These are phyloP conservation scores for Hipparchia sbordonii DNA, from an alignment of 2,888 invertebrate species.

Conservation along the genomic window DNA sequence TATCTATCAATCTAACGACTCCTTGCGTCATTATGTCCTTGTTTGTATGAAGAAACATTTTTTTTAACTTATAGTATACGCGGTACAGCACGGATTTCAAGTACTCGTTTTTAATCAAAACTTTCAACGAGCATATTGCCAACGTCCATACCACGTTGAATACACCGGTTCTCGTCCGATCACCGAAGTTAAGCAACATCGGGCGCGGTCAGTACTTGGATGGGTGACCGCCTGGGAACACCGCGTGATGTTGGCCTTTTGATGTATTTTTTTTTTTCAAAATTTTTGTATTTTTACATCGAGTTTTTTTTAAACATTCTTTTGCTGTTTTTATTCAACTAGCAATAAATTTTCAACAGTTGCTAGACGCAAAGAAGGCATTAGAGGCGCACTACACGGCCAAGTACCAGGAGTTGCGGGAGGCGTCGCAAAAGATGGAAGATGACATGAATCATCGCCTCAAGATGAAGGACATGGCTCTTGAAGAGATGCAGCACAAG, in stretches of 20 bases:
- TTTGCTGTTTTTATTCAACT: too few relatives aligned
- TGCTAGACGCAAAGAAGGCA: constrained; percentile 82
- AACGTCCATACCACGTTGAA: constrained; percentile 51
- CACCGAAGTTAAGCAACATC: constrained; percentile 58
- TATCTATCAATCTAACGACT: too few relatives aligned
- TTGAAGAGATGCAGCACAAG: constrained; percentile 69
- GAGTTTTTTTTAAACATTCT: too few relatives aligned
- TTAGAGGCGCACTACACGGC: constrained; percentile 83
- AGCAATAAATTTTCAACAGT: constrained; percentile 44
- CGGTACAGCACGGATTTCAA: too few relatives aligned
- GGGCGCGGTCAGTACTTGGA: constrained; percentile 51
- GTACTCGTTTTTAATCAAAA: too few relatives aligned
- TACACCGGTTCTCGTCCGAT: constrained; percentile 49
- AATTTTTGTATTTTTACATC: too few relatives aligned
- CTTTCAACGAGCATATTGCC: constrained; percentile 50
- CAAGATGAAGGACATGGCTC: constrained; percentile 70
- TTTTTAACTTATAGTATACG: too few relatives aligned
- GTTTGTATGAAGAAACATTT: too few relatives aligned
- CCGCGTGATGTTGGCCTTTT: constrained; percentile 40
- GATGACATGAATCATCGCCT: constrained; percentile 82
- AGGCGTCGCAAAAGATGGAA: constrained; percentile 82
- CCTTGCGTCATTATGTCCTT: too few relatives aligned
- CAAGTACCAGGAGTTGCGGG: constrained; percentile 83
- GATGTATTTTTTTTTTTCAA: background rate
- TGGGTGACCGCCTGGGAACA: constrained; percentile 64